Conservation (phyloP, 92 coral and sea anemone genomes). For the Pocillopora grandis region DNA sequence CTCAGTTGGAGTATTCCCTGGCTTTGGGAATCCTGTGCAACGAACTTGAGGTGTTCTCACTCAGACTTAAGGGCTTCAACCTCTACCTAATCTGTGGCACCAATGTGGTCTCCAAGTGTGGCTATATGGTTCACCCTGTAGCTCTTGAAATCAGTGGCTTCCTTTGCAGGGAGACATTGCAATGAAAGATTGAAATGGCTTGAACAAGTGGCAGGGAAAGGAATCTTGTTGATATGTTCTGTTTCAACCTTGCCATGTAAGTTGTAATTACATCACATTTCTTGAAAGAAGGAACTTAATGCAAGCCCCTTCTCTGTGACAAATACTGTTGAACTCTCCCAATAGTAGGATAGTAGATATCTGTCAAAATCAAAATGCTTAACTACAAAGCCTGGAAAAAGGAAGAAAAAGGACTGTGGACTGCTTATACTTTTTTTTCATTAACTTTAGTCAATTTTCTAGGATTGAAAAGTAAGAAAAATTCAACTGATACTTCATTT, state of each 20-base stretch:
- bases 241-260: constrained; percentile 47
- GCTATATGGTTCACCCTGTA: constrained; percentile 45
- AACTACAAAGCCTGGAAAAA: too few species aligned
- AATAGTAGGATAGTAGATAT: too few species aligned
- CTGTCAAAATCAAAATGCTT: too few species aligned
- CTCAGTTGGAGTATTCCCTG: constrained; percentile 40
- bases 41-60: constrained; percentile 49
- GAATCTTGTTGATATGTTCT: constrained; percentile 59
- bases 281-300: too few species aligned
- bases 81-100: constrained; percentile 47
- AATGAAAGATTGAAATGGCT: constrained; percentile 47
- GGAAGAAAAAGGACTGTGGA: too few species aligned
- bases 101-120: constrained; percentile 46
- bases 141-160: constrained; percentile 47
- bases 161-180: constrained; percentile 43
- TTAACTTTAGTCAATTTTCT: too few species aligned
- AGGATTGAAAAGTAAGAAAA: too few species aligned
- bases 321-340: too few species aligned
- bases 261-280: constrained; percentile 23
- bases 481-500: too few species aligned
- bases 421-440: too few species aligned
- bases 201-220: constrained; percentile 54
- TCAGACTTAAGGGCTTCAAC: constrained; percentile 52
- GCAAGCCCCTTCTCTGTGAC: too few species aligned
- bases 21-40: constrained; percentile 48